Base-by-base conservation (phyloP, 2,888 invertebrate genomes). In the Tetramorium bicarinatum region DNA sequence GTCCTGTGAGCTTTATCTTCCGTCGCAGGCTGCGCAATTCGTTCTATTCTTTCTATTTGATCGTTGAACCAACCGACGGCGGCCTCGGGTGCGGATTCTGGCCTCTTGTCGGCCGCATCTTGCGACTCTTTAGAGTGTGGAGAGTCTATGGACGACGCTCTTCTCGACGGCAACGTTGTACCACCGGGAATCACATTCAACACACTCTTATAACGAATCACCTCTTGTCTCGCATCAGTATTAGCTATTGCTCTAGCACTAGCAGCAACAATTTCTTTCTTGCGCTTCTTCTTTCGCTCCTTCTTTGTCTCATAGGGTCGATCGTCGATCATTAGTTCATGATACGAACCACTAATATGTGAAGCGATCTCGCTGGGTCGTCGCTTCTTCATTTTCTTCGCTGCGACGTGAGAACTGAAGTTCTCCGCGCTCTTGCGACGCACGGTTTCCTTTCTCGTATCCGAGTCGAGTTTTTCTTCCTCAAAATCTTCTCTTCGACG, bases 321-420 rank as follows among this genome's bases (percentile, higher is more conserved):
- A 77, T 96, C 96, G 29, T 96, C 95, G 79, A 96, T 96, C 88
- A 96, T 93, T 38, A 96, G 95, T 71, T 97, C 96, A 49, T 95
- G 94, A 79, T 96, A 96, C 34, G 96, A 96, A 34, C 96, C 96
- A 0, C 95, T 91, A 25, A 95, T 95, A 61, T 92, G 93, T 8
- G 95, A 92, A 2, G 95, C 95, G 66, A 95, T 95, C 87, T 98
- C 98, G 92, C 98, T 98, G 0, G 98, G 97, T 71, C 98, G 95
- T 29, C 96, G 93, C 44, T 97, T 96, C 85, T 96, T 96, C 89
- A 96, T 96, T 49, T 96, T 96, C 15, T 96, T 96, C 8, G 52
- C 66, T 7, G 84, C 83, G 8, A 11, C 62, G 11, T 84, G 85
- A 38, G 87, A 64, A 34, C 66, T 62, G 15, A 88, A 89, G 18